A percentile compares a stretch with the other conserved stretches of the same genome.
Conservation (phyloP, 2,113 vertebrate genomes). For the Chaenocephalus aceratus region DNA sequence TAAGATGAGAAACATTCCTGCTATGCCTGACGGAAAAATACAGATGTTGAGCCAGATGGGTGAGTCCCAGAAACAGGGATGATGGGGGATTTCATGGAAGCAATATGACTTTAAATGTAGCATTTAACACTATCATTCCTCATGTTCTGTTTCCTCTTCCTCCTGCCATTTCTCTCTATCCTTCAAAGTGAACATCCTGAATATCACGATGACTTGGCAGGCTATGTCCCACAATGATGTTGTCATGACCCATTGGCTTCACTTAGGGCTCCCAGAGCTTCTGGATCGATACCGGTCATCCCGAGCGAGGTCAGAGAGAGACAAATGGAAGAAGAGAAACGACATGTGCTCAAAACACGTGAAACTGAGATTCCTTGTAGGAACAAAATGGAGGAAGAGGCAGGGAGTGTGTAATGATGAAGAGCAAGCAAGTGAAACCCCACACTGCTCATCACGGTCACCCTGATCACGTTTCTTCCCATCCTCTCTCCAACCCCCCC, state of each 20-base stretch:
- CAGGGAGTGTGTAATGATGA: constrained; percentile 16
- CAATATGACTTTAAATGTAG: neutral
- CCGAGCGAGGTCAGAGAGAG: constrained; percentile 23
- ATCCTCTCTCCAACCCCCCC: neutral
- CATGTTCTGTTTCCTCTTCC: constrained; percentile 1
- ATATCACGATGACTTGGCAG: neutral
- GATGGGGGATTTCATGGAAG: constrained; percentile 11
- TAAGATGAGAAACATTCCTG: constrained; percentile 35
- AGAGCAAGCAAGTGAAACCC: constrained; percentile 33
- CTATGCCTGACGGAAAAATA: constrained; percentile 33
- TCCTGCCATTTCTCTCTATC: neutral
- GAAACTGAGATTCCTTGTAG: constrained; percentile 27
- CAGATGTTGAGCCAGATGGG: constrained; percentile 44
- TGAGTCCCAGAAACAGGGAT: constrained; percentile 6
- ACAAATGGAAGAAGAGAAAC: neutral
- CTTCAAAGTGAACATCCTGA: neutral
- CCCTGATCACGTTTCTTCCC: constrained; percentile 25
- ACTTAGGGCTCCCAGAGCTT: constrained; percentile 4
- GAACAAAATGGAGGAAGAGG: constrained; percentile 32
- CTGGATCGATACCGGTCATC: constrained; percentile 37
- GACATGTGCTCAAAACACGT: neutral
- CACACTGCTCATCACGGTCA: constrained; percentile 35
- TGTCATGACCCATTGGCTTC: constrained; percentile 13
- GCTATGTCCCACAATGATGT: constrained; percentile 14
- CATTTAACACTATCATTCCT: neutral